These are phyloP conservation scores for Drosophila paranaensis DNA, from an alignment of 2,888 invertebrate genomes.

Conservation along the genomic window DNA sequence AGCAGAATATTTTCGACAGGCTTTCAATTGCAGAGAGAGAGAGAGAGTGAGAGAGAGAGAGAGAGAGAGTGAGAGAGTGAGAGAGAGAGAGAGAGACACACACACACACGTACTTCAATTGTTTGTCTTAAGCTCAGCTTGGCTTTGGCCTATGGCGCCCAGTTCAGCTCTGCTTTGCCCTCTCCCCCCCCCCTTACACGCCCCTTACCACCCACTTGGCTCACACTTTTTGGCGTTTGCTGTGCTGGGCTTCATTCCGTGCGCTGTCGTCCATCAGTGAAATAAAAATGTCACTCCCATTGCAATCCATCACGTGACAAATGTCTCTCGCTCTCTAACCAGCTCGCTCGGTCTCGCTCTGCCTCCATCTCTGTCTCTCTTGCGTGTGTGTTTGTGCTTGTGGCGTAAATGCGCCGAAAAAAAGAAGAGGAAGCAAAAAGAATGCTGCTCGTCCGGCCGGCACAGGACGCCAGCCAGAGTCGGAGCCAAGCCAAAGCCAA, in stretches of 20 bases:
- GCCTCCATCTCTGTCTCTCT: slow-evolving; percentile 34
- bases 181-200: too few relatives aligned
- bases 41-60: too few relatives aligned
- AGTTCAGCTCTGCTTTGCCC: neutral
- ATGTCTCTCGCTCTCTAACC: slow-evolving; percentile 66
- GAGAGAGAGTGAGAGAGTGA: too few relatives aligned
- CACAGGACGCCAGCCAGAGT: slow-evolving; percentile 30
- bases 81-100: too few relatives aligned
- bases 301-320: slow-evolving; percentile 84
- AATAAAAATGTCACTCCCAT: slow-evolving; percentile 85
- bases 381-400: slow-evolving; percentile 22
- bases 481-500: slow-evolving; percentile 28
- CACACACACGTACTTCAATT: neutral
- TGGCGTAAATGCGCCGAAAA: slow-evolving; percentile 76
- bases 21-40: neutral
- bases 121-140: slow-evolving; percentile 39
- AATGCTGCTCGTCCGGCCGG: slow-evolving; percentile 46
- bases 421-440: slow-evolving; percentile 29
- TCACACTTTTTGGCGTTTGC: neutral
- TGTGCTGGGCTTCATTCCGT: slow-evolving; percentile 66
- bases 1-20: neutral
- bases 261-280: slow-evolving; percentile 83
- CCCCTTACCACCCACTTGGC: neutral
- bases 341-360: slow-evolving; percentile 33
- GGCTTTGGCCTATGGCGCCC: slow-evolving; percentile 11